Base-by-base conservation (phyloP, 2,888 invertebrate genomes). In the Drosophila birchii region DNA sequence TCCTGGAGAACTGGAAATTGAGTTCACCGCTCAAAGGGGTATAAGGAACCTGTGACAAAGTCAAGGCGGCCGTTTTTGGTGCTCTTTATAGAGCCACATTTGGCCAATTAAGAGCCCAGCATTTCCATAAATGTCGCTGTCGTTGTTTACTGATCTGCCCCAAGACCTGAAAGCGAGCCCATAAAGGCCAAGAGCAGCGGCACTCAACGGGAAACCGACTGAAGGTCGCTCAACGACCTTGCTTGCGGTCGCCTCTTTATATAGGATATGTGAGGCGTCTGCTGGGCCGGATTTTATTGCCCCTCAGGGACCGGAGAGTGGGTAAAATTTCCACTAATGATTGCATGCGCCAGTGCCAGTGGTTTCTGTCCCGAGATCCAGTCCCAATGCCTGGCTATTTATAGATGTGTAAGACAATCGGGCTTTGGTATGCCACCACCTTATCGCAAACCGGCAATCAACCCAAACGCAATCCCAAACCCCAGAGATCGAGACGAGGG, bases 211-310 rank as follows among this genome's bases (percentile, higher is more conserved):
- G 59, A 63, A 44, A 51, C 55, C 58, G 38, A 55, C 26, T 62
- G 86, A 91, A 91, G 91, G 91, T 91, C 91, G 84, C 83, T 80
- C 80, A 83, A 90, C 90, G 91, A 77, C 91, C 91, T 91, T 91
- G 91, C 90, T 85, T 88, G 82, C 84, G 84, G 90, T 79, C 87
- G 80, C 64, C 73, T 67, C 29, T 55, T 49, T 36, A 23, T 58
- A 34, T 23, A n/a, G 34, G 34, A 49, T 63, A 43, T 49, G 63
- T 62, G 49, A 55, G 86, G 86, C 83, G 86, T 88, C 84, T 79
- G 81, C 77, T 77, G 81, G 85, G 89, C 55, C 56, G 41, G 67
- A 88, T 79, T 84, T 78, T 84, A 83, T 83, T 79, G 76, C 47
- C 75, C 45, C 76, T 36, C 53, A 75, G 81, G 74, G 79, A 87